These are phyloP conservation scores for Pterocles orientalis DNA, from an alignment of 2,113 vertebrate species.

Conservation along the genomic window DNA sequence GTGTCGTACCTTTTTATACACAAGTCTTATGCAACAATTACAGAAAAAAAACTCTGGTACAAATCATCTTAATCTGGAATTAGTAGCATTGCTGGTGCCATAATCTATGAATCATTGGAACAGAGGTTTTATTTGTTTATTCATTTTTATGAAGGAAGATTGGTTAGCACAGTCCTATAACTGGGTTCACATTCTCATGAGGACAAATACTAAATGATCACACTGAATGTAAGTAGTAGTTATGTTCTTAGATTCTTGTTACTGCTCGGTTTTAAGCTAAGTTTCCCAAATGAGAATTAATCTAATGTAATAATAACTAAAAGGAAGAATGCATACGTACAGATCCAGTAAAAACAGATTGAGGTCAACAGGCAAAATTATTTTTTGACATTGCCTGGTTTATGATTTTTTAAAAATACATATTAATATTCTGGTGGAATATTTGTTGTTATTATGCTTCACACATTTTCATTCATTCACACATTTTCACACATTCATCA, in stretches of 20 bases:
- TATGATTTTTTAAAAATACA: neutral
- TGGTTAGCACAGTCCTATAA: neutral
- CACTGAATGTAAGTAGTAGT: neutral
- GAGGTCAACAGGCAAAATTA: neutral
- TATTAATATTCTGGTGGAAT: neutral
- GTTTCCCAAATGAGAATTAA: neutral
- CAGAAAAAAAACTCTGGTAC: neutral
- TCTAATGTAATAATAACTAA: neutral
- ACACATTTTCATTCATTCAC: neutral
- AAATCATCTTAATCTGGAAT: neutral
- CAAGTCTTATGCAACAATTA: neutral
- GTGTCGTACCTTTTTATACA: neutral
- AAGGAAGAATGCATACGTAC: neutral
- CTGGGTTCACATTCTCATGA: neutral
- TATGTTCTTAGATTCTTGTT: neutral
- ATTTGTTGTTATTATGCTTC: neutral
- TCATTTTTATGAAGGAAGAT: neutral
- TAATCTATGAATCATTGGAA: neutral
- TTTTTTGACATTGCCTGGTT: neutral
- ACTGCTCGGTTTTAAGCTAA: neutral
- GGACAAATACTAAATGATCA: neutral
- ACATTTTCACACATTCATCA: neutral
- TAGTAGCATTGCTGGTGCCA: neutral
- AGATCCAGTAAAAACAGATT: neutral
- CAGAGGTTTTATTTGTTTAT: neutral